A percentile compares a stretch with the other conserved stretches of the same genome.
Evolutionary conservation across 1,140 invertebrate genomes (phyloP).

Genomic region (Cherax quadricarinatus): DNA sequence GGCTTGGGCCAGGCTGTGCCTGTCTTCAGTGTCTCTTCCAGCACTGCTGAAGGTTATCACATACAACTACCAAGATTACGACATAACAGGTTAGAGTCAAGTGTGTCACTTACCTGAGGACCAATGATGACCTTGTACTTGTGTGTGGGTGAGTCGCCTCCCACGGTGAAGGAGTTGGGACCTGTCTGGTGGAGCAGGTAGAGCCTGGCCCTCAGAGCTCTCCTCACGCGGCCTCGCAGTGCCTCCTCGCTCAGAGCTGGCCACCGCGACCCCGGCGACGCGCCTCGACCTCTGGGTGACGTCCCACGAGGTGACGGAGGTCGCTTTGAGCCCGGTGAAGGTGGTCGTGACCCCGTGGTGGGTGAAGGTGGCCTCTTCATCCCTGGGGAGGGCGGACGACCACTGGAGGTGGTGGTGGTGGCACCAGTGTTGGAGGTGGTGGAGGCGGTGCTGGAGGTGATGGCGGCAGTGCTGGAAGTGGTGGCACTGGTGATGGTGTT

Average conservation of each 20-base stretch:
- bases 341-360: conserved; percentile 24
- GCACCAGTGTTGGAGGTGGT: neutral
- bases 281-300: conserved; percentile 67
- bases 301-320: conserved; percentile 64
- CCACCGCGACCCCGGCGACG: conserved; percentile 65
- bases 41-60: too few species aligned
- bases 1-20: too few species aligned
- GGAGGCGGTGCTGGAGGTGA: neutral
- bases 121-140: conserved; percentile 79
- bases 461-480: neutral
- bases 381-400: neutral
- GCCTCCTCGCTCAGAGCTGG: conserved; percentile 73
- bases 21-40: too few species aligned
- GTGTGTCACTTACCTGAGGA: conserved; percentile 76
- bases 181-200: conserved; percentile 79
- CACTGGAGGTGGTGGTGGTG: neutral
- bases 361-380: conserved; percentile 13
- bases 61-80: too few species aligned
- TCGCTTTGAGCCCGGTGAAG: conserved; percentile 46
- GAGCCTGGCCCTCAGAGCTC: conserved; percentile 76
- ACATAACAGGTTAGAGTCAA: neutral
- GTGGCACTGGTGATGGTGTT: neutral
- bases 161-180: conserved; percentile 78
- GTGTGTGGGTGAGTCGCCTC: conserved; percentile 78
- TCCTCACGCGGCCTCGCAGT: conserved; percentile 76